Evolutionary conservation across 1,140 invertebrate genomes (phyloP), one percentile per base, ranked within the genome.

Genomic region (Drosophila albomicans): DNA sequence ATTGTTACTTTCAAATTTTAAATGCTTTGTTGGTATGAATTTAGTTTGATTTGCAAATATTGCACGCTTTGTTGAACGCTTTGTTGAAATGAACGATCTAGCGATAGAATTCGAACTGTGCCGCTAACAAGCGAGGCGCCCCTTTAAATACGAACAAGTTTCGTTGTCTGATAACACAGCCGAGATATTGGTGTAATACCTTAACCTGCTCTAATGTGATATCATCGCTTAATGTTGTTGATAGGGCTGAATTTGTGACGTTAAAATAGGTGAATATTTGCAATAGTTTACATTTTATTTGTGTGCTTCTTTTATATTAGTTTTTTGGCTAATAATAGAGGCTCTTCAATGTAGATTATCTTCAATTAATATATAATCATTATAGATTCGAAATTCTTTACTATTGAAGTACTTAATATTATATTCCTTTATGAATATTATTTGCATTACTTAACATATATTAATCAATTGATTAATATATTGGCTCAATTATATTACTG

Each of bases 151-250:
- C 52, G 32, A n/a, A 56, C 35, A 16, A n/a, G 32, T 38, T 38
- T 38, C 7, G 20, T 25, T 32, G 52, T 16, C 52, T 56, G 52
- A 56, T 56, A 56, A 56, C 30, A 38, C 5, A 3, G 11, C 30
- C 20, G 1, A 20, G 52, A 38, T 10, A 20, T 10, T 56, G 52
- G 52, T 56, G 52, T 56, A 56, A 56, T 56, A 52, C 25, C 7
- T 16, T 5, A 32, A 20, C 30, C 52, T 38, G 10, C 7, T 15
- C 13, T 8, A 38, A 38, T 10, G 35, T 56, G 52, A 56, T 32
- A 38, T 56, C 52, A 56, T 49, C 11, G 11, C 5, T 6, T 6
- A 28, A n/a, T 4, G n/a, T 5, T 5, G 10, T 11, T 51, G 20
- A n/a, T 52, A 11, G 49, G 11, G 25, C 20, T n/a, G 1, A 52